Base-by-base conservation (phyloP, 2,888 invertebrate genomes). In the Synergus gifuensis region DNA sequence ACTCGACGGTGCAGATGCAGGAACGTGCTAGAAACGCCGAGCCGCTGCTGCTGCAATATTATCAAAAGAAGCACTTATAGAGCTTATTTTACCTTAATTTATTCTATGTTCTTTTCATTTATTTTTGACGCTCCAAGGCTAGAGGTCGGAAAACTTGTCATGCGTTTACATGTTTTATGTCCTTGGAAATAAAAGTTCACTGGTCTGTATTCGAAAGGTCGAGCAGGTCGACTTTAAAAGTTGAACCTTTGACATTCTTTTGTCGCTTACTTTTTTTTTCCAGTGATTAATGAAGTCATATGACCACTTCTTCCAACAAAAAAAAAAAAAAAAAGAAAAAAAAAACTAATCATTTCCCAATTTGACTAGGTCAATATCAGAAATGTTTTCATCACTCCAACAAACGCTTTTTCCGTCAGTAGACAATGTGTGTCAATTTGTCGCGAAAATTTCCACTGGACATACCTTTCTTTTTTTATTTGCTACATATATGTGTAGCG, bases 21-120 rank as follows among this genome's bases (percentile, higher is more conserved):
- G 64, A 49, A 73, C 42, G 76, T 69, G 77, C 69, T 78, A 80
- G 76, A 79, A 76, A 77, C 77, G 79, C 79, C 79, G 77, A 66
- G 42, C 16, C 69, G 36, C 46, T 78, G 64, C 78, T 76, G 60
- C 67, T 78, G 76, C 76, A 54, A 36, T 54, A 73, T 49, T 73
- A 28, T 54, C 36, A 54, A 54, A 36, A 73, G 46, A 73, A n/a
- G 28, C 22, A n/a, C 16, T 49, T 28, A 73, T 28, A 73, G 49
- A 16, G 49, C 49, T 73, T 73, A 28, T 54, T 28, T 54, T n/a
- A 49, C 22, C 54, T 54, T 54, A n/a, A n/a, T 54, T 54, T 54
- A 54, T 54, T 54, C 54, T 54, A 1, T 54, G 5, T n/a, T 54
- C n/a, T 54, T 54, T 54, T 18, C n/a, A 8, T 54, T 54, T n/a